Evolutionary conservation across 2,888 invertebrate genomes (phyloP), one percentile per base, ranked within the genome.

Genomic region (Pristionchus fissidentatus): DNA sequence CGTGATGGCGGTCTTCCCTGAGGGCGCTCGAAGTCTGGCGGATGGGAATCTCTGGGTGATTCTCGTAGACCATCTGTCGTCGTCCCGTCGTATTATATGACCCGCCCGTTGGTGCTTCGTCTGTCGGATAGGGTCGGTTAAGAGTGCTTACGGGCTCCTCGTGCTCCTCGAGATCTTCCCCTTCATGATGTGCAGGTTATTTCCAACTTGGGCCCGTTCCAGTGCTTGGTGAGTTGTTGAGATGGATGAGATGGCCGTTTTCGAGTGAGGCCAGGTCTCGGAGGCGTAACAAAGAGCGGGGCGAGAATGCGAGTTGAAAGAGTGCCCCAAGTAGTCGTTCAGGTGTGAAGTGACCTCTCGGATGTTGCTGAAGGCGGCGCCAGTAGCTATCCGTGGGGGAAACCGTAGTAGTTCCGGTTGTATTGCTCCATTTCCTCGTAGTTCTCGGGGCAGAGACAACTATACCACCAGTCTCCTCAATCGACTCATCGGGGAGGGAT

Each of bases 71-170:
- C 60, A 57, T 57, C 60, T 57, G 60, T 57, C 60, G 60, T 57
- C 60, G 22, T 57, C 60, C 22, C 60, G 22, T 26, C 60, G 60
- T 5, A 57, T 8, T 5, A 57, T 26, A n/a, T 57, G 60, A 5
- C 60, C 60, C 22, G 60, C 60, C 60, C 60, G 22, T 57, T n/a
- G 60, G 60, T 57, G 60, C n/a, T 57, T n/a, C n/a, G n/a, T n/a
- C n/a, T n/a, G n/a, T n/a, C n/a, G n/a, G 22, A 57, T 57, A n/a
- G 60, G 60, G n/a, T 57, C 60, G n/a, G 60, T 57, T 8, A 57
- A 5, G 60, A n/a, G 60, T 7, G n/a, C 8, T 22, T 15, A n/a
- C 5, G 13, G 60, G 26, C 8, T 57, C 13, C 22, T 7, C 10
- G 22, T n/a, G n/a, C 26, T 57, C 15, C n/a, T n/a, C 22, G 13